These are phyloP conservation scores for Aphaenogaster floridana DNA, from an alignment of 1,140 invertebrate genomes.

Conservation along the genomic window DNA sequence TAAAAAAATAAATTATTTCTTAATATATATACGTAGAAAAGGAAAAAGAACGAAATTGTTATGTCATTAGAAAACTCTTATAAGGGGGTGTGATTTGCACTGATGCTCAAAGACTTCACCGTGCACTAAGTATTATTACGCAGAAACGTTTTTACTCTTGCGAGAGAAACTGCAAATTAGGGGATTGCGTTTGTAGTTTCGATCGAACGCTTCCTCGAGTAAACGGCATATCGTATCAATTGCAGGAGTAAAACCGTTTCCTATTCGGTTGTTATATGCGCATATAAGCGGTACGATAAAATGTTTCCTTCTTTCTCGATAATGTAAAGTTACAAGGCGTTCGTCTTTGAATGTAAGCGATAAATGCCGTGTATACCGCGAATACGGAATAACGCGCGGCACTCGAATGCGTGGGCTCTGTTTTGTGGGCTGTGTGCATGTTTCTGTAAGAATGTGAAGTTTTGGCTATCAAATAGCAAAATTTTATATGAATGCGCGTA, in stretches of 20 bases:
- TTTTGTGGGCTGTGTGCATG: constrained; percentile 48
- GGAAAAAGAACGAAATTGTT: constrained; percentile 61
- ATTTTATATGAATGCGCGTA: constrained; percentile 73
- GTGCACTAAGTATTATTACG: constrained; percentile 70
- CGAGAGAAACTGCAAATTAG: constrained; percentile 47
- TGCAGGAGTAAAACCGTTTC: constrained; percentile 66
- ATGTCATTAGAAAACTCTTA: constrained; percentile 60
- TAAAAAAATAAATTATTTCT: constrained; percentile 66
- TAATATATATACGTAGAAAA: constrained; percentile 61
- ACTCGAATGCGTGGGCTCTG: constrained; percentile 48
- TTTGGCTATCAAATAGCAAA: constrained; percentile 78
- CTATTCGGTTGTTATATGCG: constrained; percentile 70
- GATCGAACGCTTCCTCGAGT: constrained; percentile 46
- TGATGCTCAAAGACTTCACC: constrained; percentile 71
- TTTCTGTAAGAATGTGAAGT: constrained; percentile 57
- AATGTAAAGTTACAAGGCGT: constrained; percentile 68
- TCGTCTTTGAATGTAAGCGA: constrained; percentile 63
- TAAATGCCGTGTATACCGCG: constrained; percentile 53
- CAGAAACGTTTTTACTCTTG: constrained; percentile 69
- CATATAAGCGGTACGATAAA: constrained; percentile 74
- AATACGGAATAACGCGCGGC: constrained; percentile 33
- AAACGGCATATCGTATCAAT: constrained; percentile 63
- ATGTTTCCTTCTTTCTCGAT: constrained; percentile 76
- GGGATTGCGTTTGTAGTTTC: constrained; percentile 47
- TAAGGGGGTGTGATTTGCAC: constrained; percentile 62